Conservation (phyloP, 2,113 vertebrate genomes). For the Vidua chalybeata region DNA sequence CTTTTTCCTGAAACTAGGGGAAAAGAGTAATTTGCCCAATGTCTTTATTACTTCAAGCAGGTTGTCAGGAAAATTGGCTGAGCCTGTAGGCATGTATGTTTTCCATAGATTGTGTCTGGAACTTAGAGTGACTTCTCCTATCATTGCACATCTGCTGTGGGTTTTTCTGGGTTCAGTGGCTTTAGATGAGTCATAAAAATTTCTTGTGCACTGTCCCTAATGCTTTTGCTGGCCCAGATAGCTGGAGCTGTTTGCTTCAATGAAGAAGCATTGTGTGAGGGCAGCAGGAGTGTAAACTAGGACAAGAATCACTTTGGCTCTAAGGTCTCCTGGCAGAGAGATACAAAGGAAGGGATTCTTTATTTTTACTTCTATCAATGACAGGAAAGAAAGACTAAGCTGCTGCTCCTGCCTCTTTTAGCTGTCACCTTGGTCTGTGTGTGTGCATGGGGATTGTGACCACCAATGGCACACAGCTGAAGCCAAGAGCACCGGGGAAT, state of each 20-base stretch:
- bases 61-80: neutral
- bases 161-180: neutral
- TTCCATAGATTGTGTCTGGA: neutral
- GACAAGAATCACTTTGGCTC: neutral
- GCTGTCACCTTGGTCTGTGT: neutral
- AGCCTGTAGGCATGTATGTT: neutral
- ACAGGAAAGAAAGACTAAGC: neutral
- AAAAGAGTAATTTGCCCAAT: neutral
- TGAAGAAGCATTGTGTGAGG: neutral
- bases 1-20: neutral
- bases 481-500: neutral
- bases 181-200: neutral
- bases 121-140: neutral
- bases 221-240: neutral
- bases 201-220: neutral
- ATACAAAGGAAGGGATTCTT: neutral
- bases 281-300: neutral
- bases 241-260: neutral
- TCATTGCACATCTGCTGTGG: neutral
- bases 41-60: neutral
- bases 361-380: neutral
- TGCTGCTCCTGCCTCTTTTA: neutral
- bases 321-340: neutral
- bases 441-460: neutral
- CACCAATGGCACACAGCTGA: accelerated